Conservation (phyloP, 2,888 invertebrate species). For the Thymelicus lineola region DNA sequence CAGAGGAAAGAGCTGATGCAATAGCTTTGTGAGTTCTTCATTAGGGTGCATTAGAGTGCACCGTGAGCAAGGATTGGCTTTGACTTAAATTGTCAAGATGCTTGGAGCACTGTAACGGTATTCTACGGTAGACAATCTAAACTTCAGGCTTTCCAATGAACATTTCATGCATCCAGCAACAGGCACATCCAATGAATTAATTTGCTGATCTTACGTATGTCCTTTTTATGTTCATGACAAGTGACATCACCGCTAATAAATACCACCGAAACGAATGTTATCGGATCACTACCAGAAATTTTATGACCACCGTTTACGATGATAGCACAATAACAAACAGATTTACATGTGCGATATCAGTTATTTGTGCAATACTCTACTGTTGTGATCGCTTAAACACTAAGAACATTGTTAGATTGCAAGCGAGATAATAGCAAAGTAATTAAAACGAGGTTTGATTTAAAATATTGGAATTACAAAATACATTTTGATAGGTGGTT, state of each 20-base stretch:
- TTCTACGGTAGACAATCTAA: too few species aligned
- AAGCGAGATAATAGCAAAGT: not conserved
- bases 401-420: not conserved
- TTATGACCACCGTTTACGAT: slow-evolving; percentile 36
- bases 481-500: too few species aligned
- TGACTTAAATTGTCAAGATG: too few species aligned
- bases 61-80: too few species aligned
- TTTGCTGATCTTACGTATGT: slow-evolving; percentile 17
- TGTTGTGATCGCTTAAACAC: slow-evolving; percentile 22
- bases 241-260: slow-evolving; percentile 33
- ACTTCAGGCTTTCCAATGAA: too few species aligned
- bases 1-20: too few species aligned
- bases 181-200: not conserved
- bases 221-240: slow-evolving; percentile 31
- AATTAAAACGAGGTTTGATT: not conserved
- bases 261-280: slow-evolving; percentile 32
- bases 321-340: slow-evolving; percentile 40
- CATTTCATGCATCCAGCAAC: too few species aligned
- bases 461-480: too few species aligned
- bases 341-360: slow-evolving; percentile 41
- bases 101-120: too few species aligned
- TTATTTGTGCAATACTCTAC: slow-evolving; percentile 42
- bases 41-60: too few species aligned
- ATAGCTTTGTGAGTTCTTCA: too few species aligned
- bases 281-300: slow-evolving; percentile 30